Evolutionary conservation across 2,888 invertebrate species (phyloP).

Genomic region (Eupithecia exiguata): DNA sequence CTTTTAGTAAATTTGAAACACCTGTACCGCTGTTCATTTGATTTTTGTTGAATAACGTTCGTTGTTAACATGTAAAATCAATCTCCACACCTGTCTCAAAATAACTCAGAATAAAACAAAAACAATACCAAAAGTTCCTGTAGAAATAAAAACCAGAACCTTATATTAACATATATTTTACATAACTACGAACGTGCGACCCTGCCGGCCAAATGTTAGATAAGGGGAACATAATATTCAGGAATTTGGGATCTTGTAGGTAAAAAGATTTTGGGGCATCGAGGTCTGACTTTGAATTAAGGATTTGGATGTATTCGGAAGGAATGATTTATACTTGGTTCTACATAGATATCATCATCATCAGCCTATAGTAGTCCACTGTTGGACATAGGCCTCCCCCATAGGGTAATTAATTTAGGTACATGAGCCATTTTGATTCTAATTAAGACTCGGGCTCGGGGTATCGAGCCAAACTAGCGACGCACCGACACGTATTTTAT

Average conservation of each 20-base stretch:
- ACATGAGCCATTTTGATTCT: too few relatives aligned
- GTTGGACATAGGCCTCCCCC: too few relatives aligned
- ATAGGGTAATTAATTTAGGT: too few relatives aligned
- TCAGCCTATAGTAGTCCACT: too few relatives aligned
- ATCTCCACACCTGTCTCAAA: background rate
- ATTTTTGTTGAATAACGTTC: too few relatives aligned
- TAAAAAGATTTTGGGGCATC: background rate
- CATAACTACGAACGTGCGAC: slow-evolving; percentile 8
- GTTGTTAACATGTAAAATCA: background rate
- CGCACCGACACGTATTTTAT: too few relatives aligned
- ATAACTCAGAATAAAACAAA: slow-evolving; percentile 2
- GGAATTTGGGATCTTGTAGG: background rate
- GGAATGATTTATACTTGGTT: background rate
- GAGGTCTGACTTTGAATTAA: background rate
- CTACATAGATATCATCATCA: too few relatives aligned
- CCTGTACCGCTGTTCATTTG: too few relatives aligned
- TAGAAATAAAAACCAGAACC: background rate
- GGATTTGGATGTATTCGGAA: background rate
- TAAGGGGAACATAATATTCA: slow-evolving; percentile 3
- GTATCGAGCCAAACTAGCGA: too few relatives aligned
- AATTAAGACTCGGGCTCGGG: too few relatives aligned
- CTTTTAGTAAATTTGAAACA: too few relatives aligned
- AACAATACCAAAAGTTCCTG: slow-evolving; percentile 4
- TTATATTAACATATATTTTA: slow-evolving; percentile 3
- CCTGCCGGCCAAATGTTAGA: slow-evolving; percentile 2